phyloP scores from a whole-genome alignment of 2,113 vertebrate genomes.

The Coreoperca whiteheadi region DNA sequence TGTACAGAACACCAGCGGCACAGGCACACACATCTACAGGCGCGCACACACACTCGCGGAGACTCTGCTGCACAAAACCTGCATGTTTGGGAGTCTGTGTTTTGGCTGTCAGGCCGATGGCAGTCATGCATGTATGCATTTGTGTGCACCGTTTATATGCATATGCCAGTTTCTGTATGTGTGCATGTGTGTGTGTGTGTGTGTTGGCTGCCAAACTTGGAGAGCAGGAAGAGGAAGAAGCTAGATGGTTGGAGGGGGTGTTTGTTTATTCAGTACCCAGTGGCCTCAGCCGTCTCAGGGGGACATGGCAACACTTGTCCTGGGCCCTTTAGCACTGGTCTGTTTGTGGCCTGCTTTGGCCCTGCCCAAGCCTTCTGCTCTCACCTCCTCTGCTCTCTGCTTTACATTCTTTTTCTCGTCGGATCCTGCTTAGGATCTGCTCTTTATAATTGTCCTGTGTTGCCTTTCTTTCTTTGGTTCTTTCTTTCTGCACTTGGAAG shows the following conservation, averaged over 20 bases:
- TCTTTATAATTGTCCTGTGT: neutral
- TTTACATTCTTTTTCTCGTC: slow-evolving; percentile 24
- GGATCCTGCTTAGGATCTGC: slow-evolving; percentile 2
- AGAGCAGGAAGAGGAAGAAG: slow-evolving; percentile 79
- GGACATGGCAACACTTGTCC: slow-evolving; percentile 84
- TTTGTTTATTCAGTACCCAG: slow-evolving; percentile 88
- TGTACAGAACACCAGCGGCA: slow-evolving; percentile 22
- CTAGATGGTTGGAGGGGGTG: slow-evolving; percentile 84
- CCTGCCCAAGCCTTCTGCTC: slow-evolving; percentile 74
- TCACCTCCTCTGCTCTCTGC: slow-evolving; percentile 36
- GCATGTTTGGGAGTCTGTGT: slow-evolving; percentile 40
- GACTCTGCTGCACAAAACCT: slow-evolving; percentile 35
- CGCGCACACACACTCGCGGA: slow-evolving; percentile 23
- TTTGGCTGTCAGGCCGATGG: slow-evolving; percentile 64
- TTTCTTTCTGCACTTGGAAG: neutral
- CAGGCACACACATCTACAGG: slow-evolving; percentile 23
- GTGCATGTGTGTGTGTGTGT: slow-evolving; percentile 42
- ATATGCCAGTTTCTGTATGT: slow-evolving; percentile 41
- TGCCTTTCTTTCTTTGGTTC: neutral
- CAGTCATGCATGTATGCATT: slow-evolving; percentile 73
- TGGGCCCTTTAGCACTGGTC: slow-evolving; percentile 72
- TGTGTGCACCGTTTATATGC: slow-evolving; percentile 66
- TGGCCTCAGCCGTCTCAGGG: slow-evolving; percentile 82
- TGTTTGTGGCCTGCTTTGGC: slow-evolving; percentile 69
- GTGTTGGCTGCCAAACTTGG: slow-evolving; percentile 65